A percentile compares a stretch with the other conserved stretches of the same genome.
These are phyloP conservation scores for fruit fly (Drosophila melanogaster) DNA, from an alignment of 1,140 invertebrate genomes.

Conservation along the genomic window Release_6_plus_ISO1_MT NC_004354.4:9656001-9656500, in stretches of 20 bases:
- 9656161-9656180: constrained; percentile 63
- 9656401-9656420: neutral
- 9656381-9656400: neutral
- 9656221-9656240: constrained; percentile 32
- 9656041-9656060: constrained; percentile 38
- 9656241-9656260: constrained; percentile 1
- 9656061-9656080: constrained; percentile 50
- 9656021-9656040: constrained; percentile 59
- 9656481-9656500: neutral
- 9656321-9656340: constrained; percentile 45
- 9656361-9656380: constrained; percentile 2
- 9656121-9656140: neutral
- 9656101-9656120: neutral
- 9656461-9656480: neutral
- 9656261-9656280: neutral
- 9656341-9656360: constrained; percentile 48
- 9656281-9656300: neutral
- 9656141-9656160: too few species aligned
- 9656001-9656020: constrained; percentile 63
- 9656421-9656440: neutral
- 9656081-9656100: neutral
- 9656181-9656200: constrained; percentile 43
- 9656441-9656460: neutral
- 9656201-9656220: constrained; percentile 51
- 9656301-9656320: constrained; percentile 19